These are phyloP conservation scores for Quadriops clusia DNA, from an alignment of 2,888 invertebrate genomes.

Conservation along the genomic window DNA sequence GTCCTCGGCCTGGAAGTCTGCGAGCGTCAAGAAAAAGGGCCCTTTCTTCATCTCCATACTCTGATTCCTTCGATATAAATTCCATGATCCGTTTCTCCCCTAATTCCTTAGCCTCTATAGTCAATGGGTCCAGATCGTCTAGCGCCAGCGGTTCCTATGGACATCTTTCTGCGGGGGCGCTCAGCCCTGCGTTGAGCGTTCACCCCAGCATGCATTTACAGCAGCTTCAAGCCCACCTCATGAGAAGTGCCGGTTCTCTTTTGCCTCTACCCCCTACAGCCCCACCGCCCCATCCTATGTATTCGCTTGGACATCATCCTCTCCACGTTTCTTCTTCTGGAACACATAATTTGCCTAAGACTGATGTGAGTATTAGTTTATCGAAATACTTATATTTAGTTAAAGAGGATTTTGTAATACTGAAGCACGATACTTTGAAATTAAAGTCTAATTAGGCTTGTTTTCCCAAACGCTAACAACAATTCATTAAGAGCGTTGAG, in stretches of 20 bases:
- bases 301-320: constrained; percentile 35
- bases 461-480: no score
- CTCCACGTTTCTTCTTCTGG: constrained; percentile 28
- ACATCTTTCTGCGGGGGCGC: constrained; percentile 87
- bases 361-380: constrained; percentile 31
- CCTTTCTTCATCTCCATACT: constrained; percentile 87
- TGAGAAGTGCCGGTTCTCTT: constrained; percentile 50
- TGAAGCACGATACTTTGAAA: no score
- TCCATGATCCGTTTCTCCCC: constrained; percentile 94
- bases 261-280: constrained; percentile 39
- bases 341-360: constrained; percentile 30
- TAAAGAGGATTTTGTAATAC: no score
- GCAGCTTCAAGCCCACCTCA: constrained; percentile 69
- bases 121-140: constrained; percentile 74
- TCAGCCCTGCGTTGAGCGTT: constrained; percentile 72
- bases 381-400: no score
- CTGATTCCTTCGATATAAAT: constrained; percentile 90
- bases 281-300: constrained; percentile 34
- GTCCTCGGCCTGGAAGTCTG: constrained; percentile 43
- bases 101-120: constrained; percentile 72
- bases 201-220: constrained; percentile 55
- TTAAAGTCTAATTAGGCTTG: no score
- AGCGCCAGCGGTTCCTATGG: constrained; percentile 93
- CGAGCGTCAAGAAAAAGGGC: constrained; percentile 72
- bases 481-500: no score